Conservation (phyloP, 2,797 vertebrate species). For the Rhabdomys pumilio region DNA sequence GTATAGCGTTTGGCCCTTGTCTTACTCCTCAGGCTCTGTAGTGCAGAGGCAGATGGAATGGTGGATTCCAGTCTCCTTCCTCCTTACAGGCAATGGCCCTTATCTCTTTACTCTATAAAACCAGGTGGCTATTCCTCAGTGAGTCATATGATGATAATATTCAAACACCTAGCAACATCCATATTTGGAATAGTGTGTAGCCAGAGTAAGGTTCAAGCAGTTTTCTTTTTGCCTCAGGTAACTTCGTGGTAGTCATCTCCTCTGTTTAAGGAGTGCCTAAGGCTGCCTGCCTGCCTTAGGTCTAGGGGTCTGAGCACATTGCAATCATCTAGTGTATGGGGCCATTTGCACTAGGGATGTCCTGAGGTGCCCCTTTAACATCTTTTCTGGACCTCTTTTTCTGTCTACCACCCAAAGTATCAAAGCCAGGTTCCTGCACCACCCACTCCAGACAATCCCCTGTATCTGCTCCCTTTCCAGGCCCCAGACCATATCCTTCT, state of each 20-base stretch:
- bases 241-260: neutral
- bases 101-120: neutral
- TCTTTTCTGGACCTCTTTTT: neutral
- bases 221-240: conserved; percentile 6
- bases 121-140: neutral
- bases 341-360: neutral
- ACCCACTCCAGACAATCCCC: neutral
- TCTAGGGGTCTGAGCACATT: neutral
- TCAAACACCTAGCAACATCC: neutral
- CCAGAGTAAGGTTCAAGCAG: neutral
- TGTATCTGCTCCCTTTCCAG: no score
- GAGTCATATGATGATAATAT: neutral
- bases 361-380: neutral
- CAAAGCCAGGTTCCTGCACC: neutral
- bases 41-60: neutral
- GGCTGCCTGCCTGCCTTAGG: neutral
- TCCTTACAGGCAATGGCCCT: neutral
- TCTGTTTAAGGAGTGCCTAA: neutral
- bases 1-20: neutral
- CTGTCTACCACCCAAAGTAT: neutral
- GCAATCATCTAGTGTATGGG: neutral
- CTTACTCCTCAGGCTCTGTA: neutral
- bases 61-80: neutral
- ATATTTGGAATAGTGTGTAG: neutral
- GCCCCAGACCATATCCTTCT: neutral